Percentiles rank a stretch among this genome's conserved stretches.
Conservation (phyloP, 2,113 vertebrate species). For the Cygnus buccinator region DNA sequence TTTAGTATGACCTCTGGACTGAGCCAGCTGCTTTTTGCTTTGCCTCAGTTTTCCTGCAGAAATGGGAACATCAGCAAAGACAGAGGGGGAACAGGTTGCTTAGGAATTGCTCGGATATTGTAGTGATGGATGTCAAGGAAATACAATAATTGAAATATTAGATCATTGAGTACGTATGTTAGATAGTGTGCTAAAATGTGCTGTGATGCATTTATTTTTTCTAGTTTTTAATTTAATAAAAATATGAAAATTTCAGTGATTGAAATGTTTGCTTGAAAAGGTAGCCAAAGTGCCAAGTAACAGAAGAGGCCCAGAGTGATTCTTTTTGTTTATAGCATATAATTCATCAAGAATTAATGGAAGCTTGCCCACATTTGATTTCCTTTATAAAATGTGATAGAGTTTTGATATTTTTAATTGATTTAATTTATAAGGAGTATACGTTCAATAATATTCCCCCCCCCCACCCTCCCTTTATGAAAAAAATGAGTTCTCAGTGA, state of each 20-base stretch:
- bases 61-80: rapidly evolving
- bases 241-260: background rate
- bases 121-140: background rate
- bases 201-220: background rate
- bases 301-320: background rate
- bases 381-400: background rate
- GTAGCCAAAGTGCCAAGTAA: background rate
- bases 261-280: background rate
- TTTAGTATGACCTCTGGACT: background rate
- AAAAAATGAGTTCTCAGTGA: background rate
- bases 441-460: background rate
- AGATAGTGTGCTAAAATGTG: background rate
- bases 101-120: background rate
- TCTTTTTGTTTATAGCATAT: background rate
- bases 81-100: background rate
- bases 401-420: background rate
- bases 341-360: background rate
- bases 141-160: background rate
- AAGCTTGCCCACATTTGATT: background rate
- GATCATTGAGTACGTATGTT: background rate
- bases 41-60: background rate
- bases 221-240: background rate
- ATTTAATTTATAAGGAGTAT: background rate
- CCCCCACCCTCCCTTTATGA: rapidly evolving
- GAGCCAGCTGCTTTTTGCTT: background rate